Evolutionary conservation across 2,888 invertebrate species (phyloP).

Genomic region (Tanytarsus gracilentus): DNA sequence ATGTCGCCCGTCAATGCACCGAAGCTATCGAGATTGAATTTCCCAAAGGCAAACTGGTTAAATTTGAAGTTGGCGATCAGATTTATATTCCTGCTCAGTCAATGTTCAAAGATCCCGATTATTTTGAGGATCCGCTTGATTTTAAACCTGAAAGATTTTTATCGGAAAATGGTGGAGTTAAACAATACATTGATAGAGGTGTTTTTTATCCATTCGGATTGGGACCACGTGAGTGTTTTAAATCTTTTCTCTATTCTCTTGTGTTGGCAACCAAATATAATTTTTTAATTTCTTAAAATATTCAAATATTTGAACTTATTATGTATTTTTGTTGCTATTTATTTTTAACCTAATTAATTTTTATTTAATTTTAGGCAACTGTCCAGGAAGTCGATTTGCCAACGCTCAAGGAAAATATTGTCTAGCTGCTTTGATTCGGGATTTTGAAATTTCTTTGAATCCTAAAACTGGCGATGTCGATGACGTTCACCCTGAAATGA

Average conservation of each 20-base stretch:
- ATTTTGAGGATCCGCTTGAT: conserved; percentile 23
- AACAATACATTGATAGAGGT: conserved; percentile 27
- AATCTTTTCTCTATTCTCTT: too few species aligned
- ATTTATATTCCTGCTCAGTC: conserved; percentile 31
- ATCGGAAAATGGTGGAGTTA: conserved; percentile 29
- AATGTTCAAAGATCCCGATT: conserved; percentile 18
- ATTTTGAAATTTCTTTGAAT: conserved; percentile 21
- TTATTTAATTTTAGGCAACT: neutral
- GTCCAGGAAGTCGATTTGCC: conserved; percentile 17
- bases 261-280: too few species aligned
- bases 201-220: conserved; percentile 28
- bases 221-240: conserved; percentile 17
- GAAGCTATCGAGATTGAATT: conserved; percentile 23
- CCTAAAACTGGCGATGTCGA: neutral
- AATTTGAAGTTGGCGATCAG: neutral
- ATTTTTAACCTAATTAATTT: too few species aligned
- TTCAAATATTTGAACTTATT: too few species aligned
- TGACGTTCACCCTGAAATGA: neutral
- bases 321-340: too few species aligned
- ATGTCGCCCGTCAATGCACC: conserved; percentile 17
- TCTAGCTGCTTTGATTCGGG: neutral
- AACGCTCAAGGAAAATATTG: conserved; percentile 1
- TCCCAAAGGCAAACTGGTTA: conserved; percentile 21
- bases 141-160: conserved; percentile 30
- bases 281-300: too few species aligned